These are phyloP conservation scores for Montifringilla adamsi DNA, from an alignment of 2,113 vertebrate genomes.

Conservation along the genomic window DNA sequence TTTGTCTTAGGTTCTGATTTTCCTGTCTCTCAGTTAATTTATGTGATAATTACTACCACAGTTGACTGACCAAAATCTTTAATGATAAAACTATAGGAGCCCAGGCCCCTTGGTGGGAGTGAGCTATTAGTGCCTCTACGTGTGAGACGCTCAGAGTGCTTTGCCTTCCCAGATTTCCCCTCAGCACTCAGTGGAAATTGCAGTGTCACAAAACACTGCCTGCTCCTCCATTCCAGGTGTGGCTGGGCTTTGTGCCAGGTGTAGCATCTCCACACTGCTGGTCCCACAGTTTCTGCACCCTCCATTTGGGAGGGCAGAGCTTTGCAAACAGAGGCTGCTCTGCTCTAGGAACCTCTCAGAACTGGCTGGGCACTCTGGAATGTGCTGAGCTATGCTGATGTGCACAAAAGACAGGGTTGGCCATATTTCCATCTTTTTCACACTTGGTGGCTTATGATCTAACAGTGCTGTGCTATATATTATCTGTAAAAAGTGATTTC, in stretches of 20 bases:
- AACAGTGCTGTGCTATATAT: background rate
- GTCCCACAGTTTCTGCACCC: background rate
- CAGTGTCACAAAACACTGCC: background rate
- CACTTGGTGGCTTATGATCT: background rate
- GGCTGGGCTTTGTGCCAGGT: background rate
- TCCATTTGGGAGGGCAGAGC: background rate
- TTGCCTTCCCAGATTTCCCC: background rate
- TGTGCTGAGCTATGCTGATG: background rate
- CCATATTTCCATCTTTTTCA: background rate
- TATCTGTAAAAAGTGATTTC: constrained; percentile 35
- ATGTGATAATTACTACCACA: constrained; percentile 66
- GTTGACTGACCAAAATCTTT: constrained; percentile 64
- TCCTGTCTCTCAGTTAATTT: constrained; percentile 57
- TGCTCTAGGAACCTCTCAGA: background rate
- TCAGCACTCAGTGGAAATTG: background rate
- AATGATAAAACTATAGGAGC: constrained; percentile 57
- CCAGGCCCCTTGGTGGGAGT: constrained; percentile 13
- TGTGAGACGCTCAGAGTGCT: background rate
- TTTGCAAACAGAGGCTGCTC: background rate
- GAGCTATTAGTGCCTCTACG: constrained; percentile 35
- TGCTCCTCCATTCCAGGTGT: background rate
- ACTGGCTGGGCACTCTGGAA: background rate
- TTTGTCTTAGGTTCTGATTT: background rate
- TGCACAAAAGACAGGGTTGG: background rate
- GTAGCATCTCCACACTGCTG: background rate